Conservation (phyloP, 2,113 vertebrate genomes). For the Circaetus cinerascens region DNA sequence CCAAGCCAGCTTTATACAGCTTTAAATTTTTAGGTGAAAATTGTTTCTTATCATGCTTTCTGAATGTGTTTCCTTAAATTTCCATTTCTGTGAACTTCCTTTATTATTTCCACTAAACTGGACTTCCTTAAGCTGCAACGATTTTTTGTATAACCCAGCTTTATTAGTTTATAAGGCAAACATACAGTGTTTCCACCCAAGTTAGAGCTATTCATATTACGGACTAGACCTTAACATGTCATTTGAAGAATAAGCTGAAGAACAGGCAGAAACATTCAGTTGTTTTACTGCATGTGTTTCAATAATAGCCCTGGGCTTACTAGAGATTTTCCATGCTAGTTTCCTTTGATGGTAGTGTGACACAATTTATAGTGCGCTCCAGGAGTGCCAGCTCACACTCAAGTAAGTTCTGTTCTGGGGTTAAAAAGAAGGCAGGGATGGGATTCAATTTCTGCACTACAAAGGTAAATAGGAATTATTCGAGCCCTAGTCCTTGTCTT, state of each 20-base stretch:
- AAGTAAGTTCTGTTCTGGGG: neutral
- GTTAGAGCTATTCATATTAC: neutral
- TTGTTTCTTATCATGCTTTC: constrained; percentile 9
- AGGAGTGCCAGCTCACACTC: constrained; percentile 1
- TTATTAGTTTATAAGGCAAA: neutral
- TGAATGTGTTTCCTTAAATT: constrained; percentile 8
- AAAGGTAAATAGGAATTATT: neutral
- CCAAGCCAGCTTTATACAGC: neutral
- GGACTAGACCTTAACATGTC: neutral
- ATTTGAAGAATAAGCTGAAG: constrained; percentile 24
- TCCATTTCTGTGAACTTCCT: neutral
- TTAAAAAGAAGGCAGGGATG: neutral
- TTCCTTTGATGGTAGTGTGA: constrained; percentile 5
- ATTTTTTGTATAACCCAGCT: neutral
- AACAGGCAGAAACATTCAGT: constrained; percentile 10
- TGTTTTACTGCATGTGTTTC: constrained; percentile 29
- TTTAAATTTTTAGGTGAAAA: constrained; percentile 52
- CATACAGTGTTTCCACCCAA: neutral
- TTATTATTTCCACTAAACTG: neutral
- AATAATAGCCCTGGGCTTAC: constrained; percentile 5
- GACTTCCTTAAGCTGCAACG: neutral
- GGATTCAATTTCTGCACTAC: neutral
- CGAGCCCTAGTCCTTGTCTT: neutral
- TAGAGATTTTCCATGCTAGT: constrained; percentile 30
- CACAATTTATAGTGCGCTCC: neutral